A percentile compares a stretch with the other conserved stretches of the same genome.
These are phyloP conservation scores for Diarsia mendica DNA, from an alignment of 2,888 invertebrate genomes.

Conservation along the genomic window DNA sequence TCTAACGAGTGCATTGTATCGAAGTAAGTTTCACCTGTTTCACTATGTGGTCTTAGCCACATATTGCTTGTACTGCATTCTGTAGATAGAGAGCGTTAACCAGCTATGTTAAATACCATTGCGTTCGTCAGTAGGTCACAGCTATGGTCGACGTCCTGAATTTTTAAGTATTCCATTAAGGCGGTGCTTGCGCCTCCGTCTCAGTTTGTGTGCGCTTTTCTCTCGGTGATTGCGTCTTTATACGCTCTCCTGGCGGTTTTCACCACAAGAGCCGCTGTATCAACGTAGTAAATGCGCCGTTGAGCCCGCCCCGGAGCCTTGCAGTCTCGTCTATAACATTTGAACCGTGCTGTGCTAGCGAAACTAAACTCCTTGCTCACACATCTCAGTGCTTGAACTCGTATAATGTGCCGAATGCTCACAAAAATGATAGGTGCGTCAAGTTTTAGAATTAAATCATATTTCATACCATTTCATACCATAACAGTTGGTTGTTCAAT, in stretches of 20 bases:
- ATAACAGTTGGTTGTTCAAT: background rate
- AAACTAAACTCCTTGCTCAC: conserved; percentile 28
- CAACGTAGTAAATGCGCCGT: conserved; percentile 76
- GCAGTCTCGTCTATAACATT: conserved; percentile 51
- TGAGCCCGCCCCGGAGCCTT: conserved; percentile 69
- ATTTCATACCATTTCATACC: background rate
- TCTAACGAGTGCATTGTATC: conserved; percentile 45
- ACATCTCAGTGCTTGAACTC: background rate
- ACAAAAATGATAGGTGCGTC: background rate
- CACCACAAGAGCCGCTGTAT: conserved; percentile 76
- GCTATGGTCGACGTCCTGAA: conserved; percentile 82
- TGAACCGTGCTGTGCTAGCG: conserved; percentile 17
- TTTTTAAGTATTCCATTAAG: conserved; percentile 88
- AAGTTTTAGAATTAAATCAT: background rate
- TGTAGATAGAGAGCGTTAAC: conserved; percentile 63
- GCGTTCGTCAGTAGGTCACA: conserved; percentile 81
- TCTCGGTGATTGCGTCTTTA: conserved; percentile 88
- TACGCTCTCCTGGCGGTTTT: conserved; percentile 83
- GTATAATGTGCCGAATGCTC: background rate
- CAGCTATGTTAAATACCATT: conserved; percentile 68
- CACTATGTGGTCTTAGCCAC: conserved; percentile 33
- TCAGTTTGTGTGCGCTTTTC: conserved; percentile 82
- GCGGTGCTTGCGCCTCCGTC: conserved; percentile 70
- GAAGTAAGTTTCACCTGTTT: conserved; percentile 54
- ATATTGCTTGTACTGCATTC: conserved; percentile 38